Evolutionary conservation across 1,140 invertebrate genomes (phyloP).

Genomic region (Limonius californicus): DNA sequence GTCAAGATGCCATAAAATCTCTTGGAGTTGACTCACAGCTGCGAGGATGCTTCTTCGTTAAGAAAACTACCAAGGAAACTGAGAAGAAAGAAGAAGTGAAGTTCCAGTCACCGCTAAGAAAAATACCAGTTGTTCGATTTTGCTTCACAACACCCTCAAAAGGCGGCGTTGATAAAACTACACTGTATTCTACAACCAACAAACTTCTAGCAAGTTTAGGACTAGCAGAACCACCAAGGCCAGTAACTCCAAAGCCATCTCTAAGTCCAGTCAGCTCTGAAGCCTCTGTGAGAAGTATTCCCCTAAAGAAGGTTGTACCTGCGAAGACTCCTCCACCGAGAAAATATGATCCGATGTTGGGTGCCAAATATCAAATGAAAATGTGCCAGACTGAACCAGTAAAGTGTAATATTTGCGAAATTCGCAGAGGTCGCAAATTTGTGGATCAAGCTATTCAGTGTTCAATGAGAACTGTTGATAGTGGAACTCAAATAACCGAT

Average conservation of each 20-base stretch:
- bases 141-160: slow-evolving; percentile 28
- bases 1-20: slow-evolving; percentile 34
- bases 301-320: no score
- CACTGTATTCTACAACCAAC: slow-evolving; percentile 8
- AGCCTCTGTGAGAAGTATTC: not conserved
- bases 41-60: slow-evolving; percentile 27
- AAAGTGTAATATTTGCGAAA: slow-evolving; percentile 18
- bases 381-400: slow-evolving; percentile 14
- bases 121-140: slow-evolving; percentile 29
- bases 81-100: slow-evolving; percentile 21
- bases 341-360: slow-evolving; percentile 4
- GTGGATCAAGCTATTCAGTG: slow-evolving; percentile 20
- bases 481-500: slow-evolving; percentile 24
- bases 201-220: slow-evolving; percentile 22
- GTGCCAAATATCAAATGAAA: slow-evolving; percentile 16
- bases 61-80: not conserved
- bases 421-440: not conserved
- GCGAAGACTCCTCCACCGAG: not conserved
- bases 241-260: not conserved
- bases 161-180: slow-evolving; percentile 15
- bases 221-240: not conserved
- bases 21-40: slow-evolving; percentile 22
- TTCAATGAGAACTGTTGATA: slow-evolving; percentile 3
- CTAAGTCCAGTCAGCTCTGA: not conserved
- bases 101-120: slow-evolving; percentile 26